Conservation (phyloP, 2,113 vertebrate species). For the Heliornis fulica region DNA sequence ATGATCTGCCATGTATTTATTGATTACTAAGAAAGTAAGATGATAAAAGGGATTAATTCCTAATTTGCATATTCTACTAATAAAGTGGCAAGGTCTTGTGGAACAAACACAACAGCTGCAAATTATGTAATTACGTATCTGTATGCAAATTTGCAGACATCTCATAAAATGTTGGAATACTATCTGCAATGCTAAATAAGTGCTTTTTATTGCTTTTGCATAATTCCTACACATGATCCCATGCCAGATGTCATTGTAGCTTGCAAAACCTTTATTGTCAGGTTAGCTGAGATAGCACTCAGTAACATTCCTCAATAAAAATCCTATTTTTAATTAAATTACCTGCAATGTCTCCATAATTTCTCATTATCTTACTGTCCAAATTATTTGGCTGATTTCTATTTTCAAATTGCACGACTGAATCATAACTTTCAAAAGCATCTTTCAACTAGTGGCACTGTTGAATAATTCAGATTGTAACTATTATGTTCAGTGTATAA, state of each 20-base stretch:
- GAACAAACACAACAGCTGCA: slow-evolving; percentile 80
- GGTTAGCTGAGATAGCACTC: slow-evolving; percentile 78
- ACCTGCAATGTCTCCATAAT: slow-evolving; percentile 59
- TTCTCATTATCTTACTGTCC: slow-evolving; percentile 44
- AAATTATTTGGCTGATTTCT: background rate
- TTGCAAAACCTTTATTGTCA: slow-evolving; percentile 77
- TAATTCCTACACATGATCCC: slow-evolving; percentile 78
- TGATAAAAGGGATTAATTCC: slow-evolving; percentile 59
- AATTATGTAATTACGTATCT: slow-evolving; percentile 83
- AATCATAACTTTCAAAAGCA: background rate
- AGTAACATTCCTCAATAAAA: slow-evolving; percentile 75
- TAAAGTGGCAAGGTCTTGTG: slow-evolving; percentile 74
- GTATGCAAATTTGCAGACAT: slow-evolving; percentile 80
- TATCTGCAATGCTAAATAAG: slow-evolving; percentile 83
- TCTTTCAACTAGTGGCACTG: background rate
- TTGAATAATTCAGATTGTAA: background rate
- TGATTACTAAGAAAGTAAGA: slow-evolving; percentile 27
- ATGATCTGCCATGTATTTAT: slow-evolving; percentile 51
- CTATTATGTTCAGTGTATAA: background rate
- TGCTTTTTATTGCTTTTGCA: slow-evolving; percentile 76
- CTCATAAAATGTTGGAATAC: slow-evolving; percentile 76
- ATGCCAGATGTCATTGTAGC: slow-evolving; percentile 79
- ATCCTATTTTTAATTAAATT: slow-evolving; percentile 76
- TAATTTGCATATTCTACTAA: slow-evolving; percentile 74
- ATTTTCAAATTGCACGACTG: background rate